These are phyloP conservation scores for Mizuhopecten yessoensis DNA, from an alignment of 1,140 invertebrate genomes.

Conservation along the genomic window DNA sequence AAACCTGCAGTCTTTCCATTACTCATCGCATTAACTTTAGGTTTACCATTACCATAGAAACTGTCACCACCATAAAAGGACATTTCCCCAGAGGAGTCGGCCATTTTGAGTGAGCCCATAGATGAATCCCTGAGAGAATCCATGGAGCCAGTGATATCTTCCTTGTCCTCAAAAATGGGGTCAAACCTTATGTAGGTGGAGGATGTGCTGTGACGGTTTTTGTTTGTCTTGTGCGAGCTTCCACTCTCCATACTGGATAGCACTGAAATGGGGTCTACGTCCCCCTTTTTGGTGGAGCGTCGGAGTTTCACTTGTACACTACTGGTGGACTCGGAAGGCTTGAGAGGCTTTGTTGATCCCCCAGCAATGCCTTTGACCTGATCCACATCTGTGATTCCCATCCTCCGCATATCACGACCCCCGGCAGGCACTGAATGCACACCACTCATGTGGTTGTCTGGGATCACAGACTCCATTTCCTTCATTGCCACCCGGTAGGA, in stretches of 20 bases:
- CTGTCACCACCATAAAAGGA: slow-evolving; percentile 33
- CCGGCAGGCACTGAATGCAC: slow-evolving; percentile 49
- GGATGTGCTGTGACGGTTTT: slow-evolving; percentile 71
- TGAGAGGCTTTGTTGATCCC: background rate
- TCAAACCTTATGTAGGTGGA: slow-evolving; percentile 81
- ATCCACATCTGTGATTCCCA: slow-evolving; percentile 80
- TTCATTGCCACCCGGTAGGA: slow-evolving; percentile 74
- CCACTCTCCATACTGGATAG: slow-evolving; percentile 63
- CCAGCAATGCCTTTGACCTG: slow-evolving; percentile 67
- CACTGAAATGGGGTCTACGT: slow-evolving; percentile 70
- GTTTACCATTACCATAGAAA: slow-evolving; percentile 49
- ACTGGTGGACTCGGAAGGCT: slow-evolving; percentile 33
- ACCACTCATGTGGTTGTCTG: slow-evolving; percentile 70
- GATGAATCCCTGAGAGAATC: slow-evolving; percentile 72
- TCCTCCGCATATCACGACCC: slow-evolving; percentile 71
- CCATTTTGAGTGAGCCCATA: slow-evolving; percentile 63
- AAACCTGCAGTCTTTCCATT: slow-evolving; percentile 55
- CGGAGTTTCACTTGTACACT: slow-evolving; percentile 42
- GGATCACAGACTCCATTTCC: slow-evolving; percentile 65
- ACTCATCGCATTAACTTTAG: slow-evolving; percentile 60
- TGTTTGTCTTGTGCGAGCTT: slow-evolving; percentile 62
- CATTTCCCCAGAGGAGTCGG: slow-evolving; percentile 29
- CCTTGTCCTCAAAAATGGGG: slow-evolving; percentile 79
- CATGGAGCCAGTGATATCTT: slow-evolving; percentile 72
- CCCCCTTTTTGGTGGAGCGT: slow-evolving; percentile 56